A percentile compares a stretch with the other conserved stretches of the same genome.
phyloP scores from a whole-genome alignment of 2,797 vertebrate genomes.

The Coendou prehensilis region DNA sequence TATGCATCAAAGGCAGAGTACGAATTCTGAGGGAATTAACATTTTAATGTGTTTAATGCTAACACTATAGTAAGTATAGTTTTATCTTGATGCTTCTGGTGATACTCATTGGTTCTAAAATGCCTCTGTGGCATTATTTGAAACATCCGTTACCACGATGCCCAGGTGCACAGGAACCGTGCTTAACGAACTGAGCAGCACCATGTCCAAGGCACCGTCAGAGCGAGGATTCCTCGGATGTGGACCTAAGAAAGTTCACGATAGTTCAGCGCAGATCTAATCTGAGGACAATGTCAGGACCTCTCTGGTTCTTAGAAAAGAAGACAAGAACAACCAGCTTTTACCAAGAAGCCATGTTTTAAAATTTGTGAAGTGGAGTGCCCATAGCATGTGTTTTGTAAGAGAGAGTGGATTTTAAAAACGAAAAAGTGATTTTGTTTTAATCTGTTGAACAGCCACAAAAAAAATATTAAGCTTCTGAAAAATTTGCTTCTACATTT shows the following conservation, averaged over 20 bases:
- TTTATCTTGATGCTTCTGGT: conserved; percentile 40
- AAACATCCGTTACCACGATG: neutral
- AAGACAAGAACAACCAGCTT: conserved; percentile 53
- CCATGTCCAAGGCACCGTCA: neutral
- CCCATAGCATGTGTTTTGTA: neutral
- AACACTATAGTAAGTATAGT: neutral
- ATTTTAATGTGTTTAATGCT: neutral
- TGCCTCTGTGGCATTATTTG: neutral
- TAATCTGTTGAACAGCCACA: neutral
- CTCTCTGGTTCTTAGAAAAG: conserved; percentile 69
- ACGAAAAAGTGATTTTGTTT: neutral
- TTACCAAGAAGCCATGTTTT: conserved; percentile 19
- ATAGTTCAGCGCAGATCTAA: neutral
- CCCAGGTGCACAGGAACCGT: neutral
- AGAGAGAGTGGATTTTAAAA: neutral
- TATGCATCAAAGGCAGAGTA: neutral
- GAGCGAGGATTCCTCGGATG: neutral
- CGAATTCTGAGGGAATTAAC: neutral
- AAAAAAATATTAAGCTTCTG: neutral
- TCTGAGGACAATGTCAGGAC: neutral
- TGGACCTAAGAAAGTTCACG: neutral
- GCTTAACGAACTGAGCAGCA: neutral
- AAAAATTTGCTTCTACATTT: conserved; percentile 47
- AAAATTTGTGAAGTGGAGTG: neutral
- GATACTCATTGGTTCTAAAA: conserved; percentile 22